Conservation (phyloP, 2,797 vertebrate genomes). For the Clamator glandarius region DNA sequence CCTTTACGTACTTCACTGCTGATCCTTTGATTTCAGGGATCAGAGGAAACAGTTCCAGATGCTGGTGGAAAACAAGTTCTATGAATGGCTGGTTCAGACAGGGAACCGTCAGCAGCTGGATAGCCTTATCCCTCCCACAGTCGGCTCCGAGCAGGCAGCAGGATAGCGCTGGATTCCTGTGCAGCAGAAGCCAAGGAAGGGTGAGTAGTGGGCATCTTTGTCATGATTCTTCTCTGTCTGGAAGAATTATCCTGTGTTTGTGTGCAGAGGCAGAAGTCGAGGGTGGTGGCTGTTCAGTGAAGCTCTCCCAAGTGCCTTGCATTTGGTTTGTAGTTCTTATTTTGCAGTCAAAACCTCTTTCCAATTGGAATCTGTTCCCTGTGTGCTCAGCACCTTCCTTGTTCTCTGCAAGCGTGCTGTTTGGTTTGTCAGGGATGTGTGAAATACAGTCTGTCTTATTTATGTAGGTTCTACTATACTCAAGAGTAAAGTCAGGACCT, state of each 20-base stretch:
- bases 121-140: constrained; percentile 84
- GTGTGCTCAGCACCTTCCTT: not conserved
- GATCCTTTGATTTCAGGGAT: constrained; percentile 79
- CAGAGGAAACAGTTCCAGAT: constrained; percentile 89
- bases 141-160: constrained; percentile 62
- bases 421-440: not conserved
- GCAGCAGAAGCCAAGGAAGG: not conserved
- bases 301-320: not conserved
- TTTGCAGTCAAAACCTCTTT: not conserved
- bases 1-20: not conserved
- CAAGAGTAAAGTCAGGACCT: too few species aligned
- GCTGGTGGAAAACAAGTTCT: constrained; percentile 91
- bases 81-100: constrained; percentile 89
- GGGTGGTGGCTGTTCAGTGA: not conserved
- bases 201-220: constrained; percentile 11
- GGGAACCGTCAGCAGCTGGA: constrained; percentile 91
- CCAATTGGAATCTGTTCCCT: not conserved
- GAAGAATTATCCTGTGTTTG: not conserved
- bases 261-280: not conserved
- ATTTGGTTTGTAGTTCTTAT: not conserved
- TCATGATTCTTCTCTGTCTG: not conserved
- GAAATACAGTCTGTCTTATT: too few species aligned
- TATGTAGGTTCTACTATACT: too few species aligned
- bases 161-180: not conserved
- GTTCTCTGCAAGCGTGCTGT: not conserved